phyloP scores from a whole-genome alignment of 1,140 invertebrate species.

The Palaemon carinicauda region DNA sequence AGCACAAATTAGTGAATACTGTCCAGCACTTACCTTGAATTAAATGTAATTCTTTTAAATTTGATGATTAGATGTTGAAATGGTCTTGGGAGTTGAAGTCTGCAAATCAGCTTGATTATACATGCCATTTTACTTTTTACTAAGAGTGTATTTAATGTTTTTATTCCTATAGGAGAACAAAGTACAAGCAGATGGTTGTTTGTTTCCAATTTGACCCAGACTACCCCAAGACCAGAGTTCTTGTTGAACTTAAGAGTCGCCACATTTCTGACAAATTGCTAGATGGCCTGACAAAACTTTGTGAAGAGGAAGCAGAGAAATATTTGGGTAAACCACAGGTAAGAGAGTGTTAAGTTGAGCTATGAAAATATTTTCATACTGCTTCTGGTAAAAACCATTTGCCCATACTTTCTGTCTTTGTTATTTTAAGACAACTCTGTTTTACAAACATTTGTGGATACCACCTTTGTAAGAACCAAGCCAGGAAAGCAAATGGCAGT shows the following conservation, averaged over 20 bases:
- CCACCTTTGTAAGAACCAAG: too few species aligned
- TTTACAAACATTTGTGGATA: too few species aligned
- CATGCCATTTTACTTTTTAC: background rate
- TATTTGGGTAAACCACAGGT: slow-evolving; percentile 69
- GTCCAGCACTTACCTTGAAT: too few species aligned
- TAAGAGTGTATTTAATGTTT: background rate
- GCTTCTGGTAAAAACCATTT: too few species aligned
- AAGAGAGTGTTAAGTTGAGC: background rate
- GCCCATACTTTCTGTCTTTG: too few species aligned
- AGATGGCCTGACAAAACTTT: slow-evolving; percentile 71
- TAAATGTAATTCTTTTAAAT: slow-evolving; percentile 59
- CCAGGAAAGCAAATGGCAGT: too few species aligned
- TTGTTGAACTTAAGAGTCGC: slow-evolving; percentile 80
- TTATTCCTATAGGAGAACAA: slow-evolving; percentile 65
- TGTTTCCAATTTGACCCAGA: slow-evolving; percentile 75
- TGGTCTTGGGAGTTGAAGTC: too few species aligned
- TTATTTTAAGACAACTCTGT: too few species aligned
- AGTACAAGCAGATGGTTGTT: slow-evolving; percentile 72
- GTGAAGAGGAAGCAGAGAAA: slow-evolving; percentile 74
- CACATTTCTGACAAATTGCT: slow-evolving; percentile 74
- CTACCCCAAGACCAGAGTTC: slow-evolving; percentile 70
- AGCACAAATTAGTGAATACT: too few species aligned
- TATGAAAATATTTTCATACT: background rate
- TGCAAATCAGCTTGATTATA: too few species aligned
- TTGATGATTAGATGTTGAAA: too few species aligned